These are phyloP conservation scores for Slavum lentiscoides DNA, from an alignment of 2,888 invertebrate genomes.

Conservation along the genomic window DNA sequence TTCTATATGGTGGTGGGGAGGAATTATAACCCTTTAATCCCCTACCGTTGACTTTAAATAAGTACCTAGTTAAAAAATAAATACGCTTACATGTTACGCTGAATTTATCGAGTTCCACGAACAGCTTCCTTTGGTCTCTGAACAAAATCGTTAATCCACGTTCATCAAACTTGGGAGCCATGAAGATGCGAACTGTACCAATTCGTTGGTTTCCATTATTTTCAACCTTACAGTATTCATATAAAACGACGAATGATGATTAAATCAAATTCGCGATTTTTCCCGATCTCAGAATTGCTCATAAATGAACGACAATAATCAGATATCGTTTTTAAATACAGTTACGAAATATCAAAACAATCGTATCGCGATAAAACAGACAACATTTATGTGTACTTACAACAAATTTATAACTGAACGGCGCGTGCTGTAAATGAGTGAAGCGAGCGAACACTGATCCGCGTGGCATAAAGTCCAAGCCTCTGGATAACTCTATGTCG, in stretches of 20 bases:
- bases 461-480: slow-evolving; percentile 79
- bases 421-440: slow-evolving; percentile 77
- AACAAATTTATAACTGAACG: slow-evolving; percentile 67
- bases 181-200: slow-evolving; percentile 72
- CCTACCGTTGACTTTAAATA: too few relatives aligned
- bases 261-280: too few relatives aligned
- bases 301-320: too few relatives aligned
- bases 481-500: slow-evolving; percentile 75
- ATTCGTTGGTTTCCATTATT: slow-evolving; percentile 60
- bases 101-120: slow-evolving; percentile 77
- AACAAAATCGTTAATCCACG: slow-evolving; percentile 68
- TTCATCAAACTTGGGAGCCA: slow-evolving; percentile 70
- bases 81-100: slow-evolving; percentile 65
- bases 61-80: neutral
- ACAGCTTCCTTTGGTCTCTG: slow-evolving; percentile 67
- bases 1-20: too few relatives aligned
- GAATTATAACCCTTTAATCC: too few relatives aligned
- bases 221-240: slow-evolving; percentile 52
- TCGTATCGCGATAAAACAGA: too few relatives aligned
- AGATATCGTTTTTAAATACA: too few relatives aligned
- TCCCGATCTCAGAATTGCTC: too few relatives aligned
- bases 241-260: too few relatives aligned
- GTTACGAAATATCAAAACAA: too few relatives aligned
- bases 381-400: slow-evolving; percentile 59
- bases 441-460: slow-evolving; percentile 74